Conservation (phyloP, 2,797 vertebrate species). For the Ammospiza maritima region DNA sequence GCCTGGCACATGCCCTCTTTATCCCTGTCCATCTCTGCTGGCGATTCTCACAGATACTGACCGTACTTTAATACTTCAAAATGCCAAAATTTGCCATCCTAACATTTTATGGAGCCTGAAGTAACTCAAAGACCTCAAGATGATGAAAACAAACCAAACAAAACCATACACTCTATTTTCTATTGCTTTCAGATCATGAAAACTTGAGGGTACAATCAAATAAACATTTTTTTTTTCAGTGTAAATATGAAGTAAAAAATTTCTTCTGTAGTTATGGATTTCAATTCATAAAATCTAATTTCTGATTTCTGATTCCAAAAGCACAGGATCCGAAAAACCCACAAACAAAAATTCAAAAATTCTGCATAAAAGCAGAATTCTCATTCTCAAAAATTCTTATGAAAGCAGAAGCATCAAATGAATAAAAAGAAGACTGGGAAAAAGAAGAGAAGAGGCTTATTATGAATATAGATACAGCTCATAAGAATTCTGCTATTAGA, state of each 20-base stretch:
- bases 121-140: neutral
- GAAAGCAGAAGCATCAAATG: neutral
- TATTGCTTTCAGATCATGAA: neutral
- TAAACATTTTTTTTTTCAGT: neutral
- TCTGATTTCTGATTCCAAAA: neutral
- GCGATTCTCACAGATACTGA: neutral
- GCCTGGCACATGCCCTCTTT: neutral
- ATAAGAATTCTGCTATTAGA: neutral
- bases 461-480: neutral
- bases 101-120: neutral
- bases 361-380: neutral
- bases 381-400: neutral
- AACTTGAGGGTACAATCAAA: neutral
- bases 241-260: neutral
- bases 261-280: accelerated
- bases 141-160: neutral
- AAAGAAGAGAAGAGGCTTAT: neutral
- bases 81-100: neutral
- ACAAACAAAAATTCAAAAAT: neutral
- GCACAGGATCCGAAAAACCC: accelerated
- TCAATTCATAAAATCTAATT: neutral
- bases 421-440: neutral
- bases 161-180: neutral
- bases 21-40: neutral
- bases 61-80: neutral